Percentiles rank a stretch among this genome's conserved stretches.
Evolutionary conservation across 30 jellyfish, hydroid and myxozoan genomes (phyloP).

Genomic region (Aurelia sp.): DNA sequence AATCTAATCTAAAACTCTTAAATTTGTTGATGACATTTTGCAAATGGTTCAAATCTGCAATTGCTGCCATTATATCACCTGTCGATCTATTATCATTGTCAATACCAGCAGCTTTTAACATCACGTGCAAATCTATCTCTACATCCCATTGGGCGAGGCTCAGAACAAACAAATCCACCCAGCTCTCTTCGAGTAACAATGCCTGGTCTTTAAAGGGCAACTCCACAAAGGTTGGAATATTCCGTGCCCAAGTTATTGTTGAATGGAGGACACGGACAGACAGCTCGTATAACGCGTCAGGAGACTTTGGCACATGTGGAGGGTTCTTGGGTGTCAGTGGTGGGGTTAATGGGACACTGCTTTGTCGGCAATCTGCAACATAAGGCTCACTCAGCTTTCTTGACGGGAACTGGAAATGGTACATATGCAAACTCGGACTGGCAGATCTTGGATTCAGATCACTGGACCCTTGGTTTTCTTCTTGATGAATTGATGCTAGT

Average conservation of each 20-base stretch:
- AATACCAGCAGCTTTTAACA: slow-evolving; percentile 61
- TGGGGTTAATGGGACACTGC: slow-evolving; percentile 71
- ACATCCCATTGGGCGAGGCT: slow-evolving; percentile 86
- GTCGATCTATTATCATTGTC: slow-evolving; percentile 44
- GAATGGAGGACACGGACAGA: slow-evolving; percentile 63
- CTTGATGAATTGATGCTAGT: slow-evolving; percentile 1
- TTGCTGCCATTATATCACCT: slow-evolving; percentile 50
- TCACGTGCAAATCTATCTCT: slow-evolving; percentile 55
- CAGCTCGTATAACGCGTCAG: slow-evolving; percentile 74
- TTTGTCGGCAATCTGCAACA: slow-evolving; percentile 64
- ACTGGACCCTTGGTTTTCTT: neutral
- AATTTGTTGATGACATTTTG: slow-evolving; percentile 68
- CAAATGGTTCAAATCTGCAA: slow-evolving; percentile 64
- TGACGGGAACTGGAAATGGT: slow-evolving; percentile 68
- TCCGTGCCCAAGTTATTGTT: slow-evolving; percentile 88
- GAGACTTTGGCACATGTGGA: slow-evolving; percentile 65
- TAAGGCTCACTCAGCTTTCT: slow-evolving; percentile 43
- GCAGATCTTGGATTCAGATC: slow-evolving; percentile 21
- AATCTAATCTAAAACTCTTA: slow-evolving; percentile 52
- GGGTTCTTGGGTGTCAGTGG: slow-evolving; percentile 77
- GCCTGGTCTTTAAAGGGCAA: slow-evolving; percentile 89
- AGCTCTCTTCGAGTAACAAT: slow-evolving; percentile 78
- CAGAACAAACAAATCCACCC: slow-evolving; percentile 78
- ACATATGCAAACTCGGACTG: slow-evolving; percentile 58
- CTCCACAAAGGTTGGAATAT: slow-evolving; percentile 85